phyloP scores from a whole-genome alignment of 2,888 invertebrate species.

The Troides aeacus region DNA sequence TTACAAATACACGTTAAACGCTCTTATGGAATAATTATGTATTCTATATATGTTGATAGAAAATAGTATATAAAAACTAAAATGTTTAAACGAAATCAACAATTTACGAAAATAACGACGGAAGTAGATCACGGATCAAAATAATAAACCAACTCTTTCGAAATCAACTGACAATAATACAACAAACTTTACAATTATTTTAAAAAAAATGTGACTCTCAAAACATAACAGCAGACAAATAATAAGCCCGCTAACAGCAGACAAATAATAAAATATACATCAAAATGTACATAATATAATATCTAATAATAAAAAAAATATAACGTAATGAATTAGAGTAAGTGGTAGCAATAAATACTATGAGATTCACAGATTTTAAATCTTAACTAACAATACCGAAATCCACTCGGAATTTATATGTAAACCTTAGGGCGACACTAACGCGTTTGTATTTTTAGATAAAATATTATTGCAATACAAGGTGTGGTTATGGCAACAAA shows the following conservation, averaged over 20 bases:
- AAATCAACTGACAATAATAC: conserved; percentile 69
- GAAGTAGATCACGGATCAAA: conserved; percentile 63
- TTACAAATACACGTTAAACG: conserved; percentile 66
- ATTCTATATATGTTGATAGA: conserved; percentile 52
- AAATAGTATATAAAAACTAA: conserved; percentile 49
- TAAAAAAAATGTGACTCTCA: conserved; percentile 68
- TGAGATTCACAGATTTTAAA: conserved; percentile 80
- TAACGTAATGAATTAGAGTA: conserved; percentile 77
- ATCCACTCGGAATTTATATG: conserved; percentile 66
- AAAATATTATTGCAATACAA: conserved; percentile 80
- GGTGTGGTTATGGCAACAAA: conserved; percentile 81
- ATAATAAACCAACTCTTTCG: conserved; percentile 62
- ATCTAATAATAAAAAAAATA: conserved; percentile 73
- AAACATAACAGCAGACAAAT: conserved; percentile 77
- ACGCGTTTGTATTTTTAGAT: conserved; percentile 74
- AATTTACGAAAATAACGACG: conserved; percentile 59
- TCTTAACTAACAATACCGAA: conserved; percentile 79
- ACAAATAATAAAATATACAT: conserved; percentile 79
- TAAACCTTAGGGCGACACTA: conserved; percentile 73
- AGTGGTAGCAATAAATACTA: conserved; percentile 80
- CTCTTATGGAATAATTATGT: conserved; percentile 63
- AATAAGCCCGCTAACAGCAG: conserved; percentile 68
- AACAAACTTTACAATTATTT: conserved; percentile 74
- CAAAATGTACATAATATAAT: conserved; percentile 80
- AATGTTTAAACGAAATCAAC: conserved; percentile 56